Conservation (phyloP, 2,797 vertebrate genomes). For the Crax fasciolata region DNA sequence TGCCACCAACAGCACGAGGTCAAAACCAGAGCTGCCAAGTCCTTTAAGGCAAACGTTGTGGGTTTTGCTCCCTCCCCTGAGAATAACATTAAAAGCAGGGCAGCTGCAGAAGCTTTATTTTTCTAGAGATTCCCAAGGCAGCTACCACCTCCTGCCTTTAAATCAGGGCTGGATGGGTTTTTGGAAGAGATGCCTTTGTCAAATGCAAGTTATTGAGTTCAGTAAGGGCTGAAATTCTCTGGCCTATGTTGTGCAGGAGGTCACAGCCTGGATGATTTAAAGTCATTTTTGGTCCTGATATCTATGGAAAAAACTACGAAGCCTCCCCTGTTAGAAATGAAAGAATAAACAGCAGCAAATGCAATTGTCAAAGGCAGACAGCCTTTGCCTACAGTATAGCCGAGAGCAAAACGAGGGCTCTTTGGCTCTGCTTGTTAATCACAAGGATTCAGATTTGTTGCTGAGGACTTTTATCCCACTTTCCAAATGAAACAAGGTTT, state of each 20-base stretch:
- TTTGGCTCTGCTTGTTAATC: constrained; percentile 3
- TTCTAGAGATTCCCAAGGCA: constrained; percentile 38
- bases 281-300: neutral
- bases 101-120: constrained; percentile 62
- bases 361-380: neutral
- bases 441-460: neutral
- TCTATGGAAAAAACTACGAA: neutral
- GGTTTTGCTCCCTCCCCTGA: neutral
- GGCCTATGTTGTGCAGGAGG: neutral
- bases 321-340: neutral
- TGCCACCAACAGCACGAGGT: neutral
- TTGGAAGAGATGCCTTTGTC: constrained; percentile 36
- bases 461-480: neutral
- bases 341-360: constrained; percentile 8
- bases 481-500: neutral
- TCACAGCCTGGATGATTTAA: constrained; percentile 51
- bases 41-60: constrained; percentile 25
- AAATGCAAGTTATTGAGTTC: constrained; percentile 43
- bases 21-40: constrained; percentile 43
- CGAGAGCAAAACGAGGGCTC: neutral
- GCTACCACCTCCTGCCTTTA: constrained; percentile 50
- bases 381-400: neutral
- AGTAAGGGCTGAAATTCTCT: constrained; percentile 34
- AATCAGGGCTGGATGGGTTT: constrained; percentile 46
- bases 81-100: constrained; percentile 12